phyloP scores from a whole-genome alignment of 1,140 invertebrate species.

The Helicoverpa armigera region DNA sequence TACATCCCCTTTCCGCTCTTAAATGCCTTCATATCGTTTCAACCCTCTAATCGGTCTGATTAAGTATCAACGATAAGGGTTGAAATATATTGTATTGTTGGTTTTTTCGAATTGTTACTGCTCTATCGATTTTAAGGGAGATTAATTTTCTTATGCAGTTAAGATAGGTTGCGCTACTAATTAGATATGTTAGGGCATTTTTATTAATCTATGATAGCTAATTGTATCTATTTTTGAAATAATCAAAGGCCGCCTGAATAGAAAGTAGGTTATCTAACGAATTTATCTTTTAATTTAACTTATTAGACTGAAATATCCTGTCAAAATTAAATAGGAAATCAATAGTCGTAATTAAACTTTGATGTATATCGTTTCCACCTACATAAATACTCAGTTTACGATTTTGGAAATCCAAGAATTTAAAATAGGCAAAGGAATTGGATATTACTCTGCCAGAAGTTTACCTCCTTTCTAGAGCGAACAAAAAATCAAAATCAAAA shows the following conservation, averaged over 20 bases:
- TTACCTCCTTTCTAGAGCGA: neutral
- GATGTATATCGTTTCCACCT: too few relatives aligned
- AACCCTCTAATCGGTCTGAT: slow-evolving; percentile 66
- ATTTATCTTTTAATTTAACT: too few relatives aligned
- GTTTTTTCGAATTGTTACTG: neutral
- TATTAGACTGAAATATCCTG: too few relatives aligned
- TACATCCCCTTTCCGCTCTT: slow-evolving; percentile 67
- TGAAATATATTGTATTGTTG: slow-evolving; percentile 43
- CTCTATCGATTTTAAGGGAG: neutral
- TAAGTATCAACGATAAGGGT: slow-evolving; percentile 64
- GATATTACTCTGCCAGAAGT: neutral
- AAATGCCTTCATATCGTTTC: slow-evolving; percentile 53
- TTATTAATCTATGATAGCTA: too few relatives aligned
- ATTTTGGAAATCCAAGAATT: neutral
- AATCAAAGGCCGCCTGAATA: too few relatives aligned
- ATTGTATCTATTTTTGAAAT: too few relatives aligned
- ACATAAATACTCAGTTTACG: too few relatives aligned
- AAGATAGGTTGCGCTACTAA: neutral
- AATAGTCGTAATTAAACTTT: too few relatives aligned
- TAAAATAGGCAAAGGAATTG: neutral
- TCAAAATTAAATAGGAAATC: too few relatives aligned
- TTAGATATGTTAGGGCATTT: neutral
- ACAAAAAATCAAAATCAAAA: too few relatives aligned
- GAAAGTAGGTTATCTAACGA: too few relatives aligned
- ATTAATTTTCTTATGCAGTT: neutral